Evolutionary conservation across 2,797 vertebrate genomes (phyloP).

Genomic region (Scleropages formosus): DNA sequence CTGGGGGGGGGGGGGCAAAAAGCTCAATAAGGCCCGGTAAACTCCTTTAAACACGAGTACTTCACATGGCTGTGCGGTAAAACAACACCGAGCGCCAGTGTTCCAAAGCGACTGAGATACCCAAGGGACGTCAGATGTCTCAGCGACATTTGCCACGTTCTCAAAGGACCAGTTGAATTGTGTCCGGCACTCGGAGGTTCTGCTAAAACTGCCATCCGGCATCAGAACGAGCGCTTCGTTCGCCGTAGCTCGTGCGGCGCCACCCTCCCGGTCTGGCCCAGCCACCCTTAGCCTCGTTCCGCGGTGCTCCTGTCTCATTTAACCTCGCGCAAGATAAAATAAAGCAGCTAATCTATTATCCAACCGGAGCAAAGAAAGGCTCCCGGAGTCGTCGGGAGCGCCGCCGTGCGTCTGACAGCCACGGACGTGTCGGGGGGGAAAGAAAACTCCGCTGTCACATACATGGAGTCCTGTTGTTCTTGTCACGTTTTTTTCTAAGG

Average conservation of each 20-base stretch:
- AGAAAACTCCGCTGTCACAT: conserved; percentile 12
- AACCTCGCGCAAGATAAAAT: conserved; percentile 22
- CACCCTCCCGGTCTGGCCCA: neutral
- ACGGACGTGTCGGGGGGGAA: conserved; percentile 4
- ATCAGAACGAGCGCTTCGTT: neutral
- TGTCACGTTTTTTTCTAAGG: conserved; percentile 3
- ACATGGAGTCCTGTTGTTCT: conserved; percentile 9
- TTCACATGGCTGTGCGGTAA: too few species aligned
- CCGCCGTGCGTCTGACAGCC: neutral
- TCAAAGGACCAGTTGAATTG: neutral
- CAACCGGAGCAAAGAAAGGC: neutral
- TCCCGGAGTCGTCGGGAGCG: conserved; percentile 10
- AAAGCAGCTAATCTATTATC: conserved; percentile 8
- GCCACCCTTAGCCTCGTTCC: too few species aligned
- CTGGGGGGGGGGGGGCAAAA: neutral
- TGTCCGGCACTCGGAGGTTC: neutral
- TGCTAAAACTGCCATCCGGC: neutral
- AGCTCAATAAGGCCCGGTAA: too few species aligned
- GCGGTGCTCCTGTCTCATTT: neutral
- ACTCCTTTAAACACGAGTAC: too few species aligned
- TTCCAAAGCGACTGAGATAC: neutral
- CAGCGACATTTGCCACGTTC: neutral
- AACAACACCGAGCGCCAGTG: neutral
- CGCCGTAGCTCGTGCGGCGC: neutral
- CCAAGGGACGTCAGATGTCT: neutral